phyloP scores from a whole-genome alignment of 2,888 invertebrate genomes.

The Cosmopolites sordidus region DNA sequence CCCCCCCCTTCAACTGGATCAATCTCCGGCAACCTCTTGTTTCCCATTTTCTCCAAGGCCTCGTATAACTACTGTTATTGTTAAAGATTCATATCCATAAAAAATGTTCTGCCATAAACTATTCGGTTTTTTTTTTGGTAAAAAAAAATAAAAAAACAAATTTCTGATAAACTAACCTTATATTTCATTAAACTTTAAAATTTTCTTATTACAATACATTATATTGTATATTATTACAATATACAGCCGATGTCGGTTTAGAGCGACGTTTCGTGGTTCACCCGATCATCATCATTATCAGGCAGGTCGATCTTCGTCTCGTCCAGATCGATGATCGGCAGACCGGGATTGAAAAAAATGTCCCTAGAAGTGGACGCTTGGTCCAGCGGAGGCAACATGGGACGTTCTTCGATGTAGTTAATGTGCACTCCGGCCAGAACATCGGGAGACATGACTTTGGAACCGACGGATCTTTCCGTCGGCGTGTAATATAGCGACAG shows the following conservation, averaged over 20 bases:
- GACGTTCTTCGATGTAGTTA: slow-evolving; percentile 57
- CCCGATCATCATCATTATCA: slow-evolving; percentile 46
- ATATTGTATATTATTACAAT: too few relatives aligned
- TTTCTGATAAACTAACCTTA: neutral
- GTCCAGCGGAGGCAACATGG: slow-evolving; percentile 6
- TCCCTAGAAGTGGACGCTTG: slow-evolving; percentile 7
- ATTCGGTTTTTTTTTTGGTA: too few relatives aligned
- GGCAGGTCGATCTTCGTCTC: slow-evolving; percentile 26
- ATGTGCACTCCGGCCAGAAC: slow-evolving; percentile 59
- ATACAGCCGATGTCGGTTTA: neutral
- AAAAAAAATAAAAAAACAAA: too few relatives aligned
- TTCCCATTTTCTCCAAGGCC: too few relatives aligned
- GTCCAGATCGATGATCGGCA: slow-evolving; percentile 31
- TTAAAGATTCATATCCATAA: too few relatives aligned
- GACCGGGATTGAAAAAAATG: slow-evolving; percentile 17
- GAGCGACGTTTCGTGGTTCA: slow-evolving; percentile 44
- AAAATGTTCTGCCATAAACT: too few relatives aligned
- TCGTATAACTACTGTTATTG: too few relatives aligned
- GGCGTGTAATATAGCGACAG: slow-evolving; percentile 80
- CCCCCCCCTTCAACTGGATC: too few relatives aligned
- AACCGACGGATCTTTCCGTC: slow-evolving; percentile 59
- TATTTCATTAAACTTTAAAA: neutral
- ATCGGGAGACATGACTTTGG: slow-evolving; percentile 48
- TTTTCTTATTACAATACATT: neutral
- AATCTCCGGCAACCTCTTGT: too few relatives aligned